Evolutionary conservation across 1,140 invertebrate genomes (phyloP), one percentile per base, ranked within the genome.

Genomic region (Aphaenogaster floridana): DNA sequence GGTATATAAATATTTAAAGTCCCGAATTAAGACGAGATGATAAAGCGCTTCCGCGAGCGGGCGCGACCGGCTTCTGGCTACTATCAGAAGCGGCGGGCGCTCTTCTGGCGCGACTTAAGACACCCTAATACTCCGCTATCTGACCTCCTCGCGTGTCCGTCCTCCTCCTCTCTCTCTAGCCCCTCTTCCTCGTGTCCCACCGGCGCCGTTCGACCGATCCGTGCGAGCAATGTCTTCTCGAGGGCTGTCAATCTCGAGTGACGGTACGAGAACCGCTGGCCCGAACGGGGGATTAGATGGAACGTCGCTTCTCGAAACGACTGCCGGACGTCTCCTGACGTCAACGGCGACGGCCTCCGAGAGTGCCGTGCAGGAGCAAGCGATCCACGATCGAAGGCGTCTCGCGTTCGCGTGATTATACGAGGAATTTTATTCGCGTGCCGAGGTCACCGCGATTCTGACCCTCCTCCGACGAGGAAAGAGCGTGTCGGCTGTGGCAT

Each of bases 1-100:
- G 91, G 90, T 94, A 94, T 94, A 94, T 94, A 94, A 94, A 94
- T 94, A 94, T 94, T 94, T 94, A 88, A 93, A 94, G 91, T 93
- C 93, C 92, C 92, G 91, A 94, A 94, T 94, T 93, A 94, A 94
- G 90, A 93, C 90, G 87, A 91, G 89, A 93, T 93, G 93, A 94
- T 94, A 94, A 94, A 94, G 92, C 91, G 92, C 45, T 91, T 94
- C 92, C 91, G 90, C 91, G 90, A 93, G 91, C 91, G 86, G 90
- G 85, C 83, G 85, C 83, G 77, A 57, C 57, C 86, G 89, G 88
- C 80, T 92, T 91, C 90, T 94, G 93, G 93, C 90, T 93, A 91
- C 87, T 93, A 93, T 94, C 93, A 91, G 87, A 61, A 45, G 54
- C 84, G 74, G 66, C 68, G 85, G 45, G 59, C 68, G 87, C 85